Evolutionary conservation across 92 coral and sea anemone genomes (phyloP).

Genomic region (Porites divaricata): DNA sequence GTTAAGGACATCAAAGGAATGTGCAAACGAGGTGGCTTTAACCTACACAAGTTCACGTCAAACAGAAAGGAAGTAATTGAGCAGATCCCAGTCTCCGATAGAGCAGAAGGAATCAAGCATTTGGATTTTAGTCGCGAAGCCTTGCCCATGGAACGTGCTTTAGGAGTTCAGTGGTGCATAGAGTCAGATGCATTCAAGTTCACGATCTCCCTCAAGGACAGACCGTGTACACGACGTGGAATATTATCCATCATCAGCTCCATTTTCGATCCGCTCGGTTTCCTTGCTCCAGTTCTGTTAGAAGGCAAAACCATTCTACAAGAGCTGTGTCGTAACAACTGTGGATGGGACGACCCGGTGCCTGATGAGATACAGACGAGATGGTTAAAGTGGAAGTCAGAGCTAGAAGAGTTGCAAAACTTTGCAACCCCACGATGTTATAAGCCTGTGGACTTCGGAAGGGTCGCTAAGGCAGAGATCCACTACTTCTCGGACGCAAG

Average conservation of each 20-base stretch:
- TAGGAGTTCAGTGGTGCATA: slow-evolving; percentile 5
- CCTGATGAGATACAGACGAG: background rate
- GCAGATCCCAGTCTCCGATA: background rate
- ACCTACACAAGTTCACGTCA: no score
- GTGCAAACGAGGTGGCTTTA: no score
- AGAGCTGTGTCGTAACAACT: background rate
- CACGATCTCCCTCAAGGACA: background rate
- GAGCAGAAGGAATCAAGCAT: background rate
- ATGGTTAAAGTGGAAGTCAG: background rate
- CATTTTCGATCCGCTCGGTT: slow-evolving; percentile 1
- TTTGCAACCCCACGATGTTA: background rate
- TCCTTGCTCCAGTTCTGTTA: background rate
- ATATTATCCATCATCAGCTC: background rate
- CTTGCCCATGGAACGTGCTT: background rate
- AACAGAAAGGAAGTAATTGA: background rate
- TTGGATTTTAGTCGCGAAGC: background rate
- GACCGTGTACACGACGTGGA: slow-evolving; percentile 9
- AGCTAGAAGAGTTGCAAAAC: background rate
- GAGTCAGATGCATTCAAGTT: slow-evolving; percentile 1
- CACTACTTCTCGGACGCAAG: background rate
- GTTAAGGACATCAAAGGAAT: no score
- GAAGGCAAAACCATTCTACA: background rate
- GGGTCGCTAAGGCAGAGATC: background rate
- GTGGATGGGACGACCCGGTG: background rate
- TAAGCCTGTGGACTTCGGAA: background rate